Percentiles rank a stretch among this genome's conserved stretches.
Evolutionary conservation across 2,888 invertebrate species (phyloP).

Genomic region (Limnephilus rhombicus): DNA sequence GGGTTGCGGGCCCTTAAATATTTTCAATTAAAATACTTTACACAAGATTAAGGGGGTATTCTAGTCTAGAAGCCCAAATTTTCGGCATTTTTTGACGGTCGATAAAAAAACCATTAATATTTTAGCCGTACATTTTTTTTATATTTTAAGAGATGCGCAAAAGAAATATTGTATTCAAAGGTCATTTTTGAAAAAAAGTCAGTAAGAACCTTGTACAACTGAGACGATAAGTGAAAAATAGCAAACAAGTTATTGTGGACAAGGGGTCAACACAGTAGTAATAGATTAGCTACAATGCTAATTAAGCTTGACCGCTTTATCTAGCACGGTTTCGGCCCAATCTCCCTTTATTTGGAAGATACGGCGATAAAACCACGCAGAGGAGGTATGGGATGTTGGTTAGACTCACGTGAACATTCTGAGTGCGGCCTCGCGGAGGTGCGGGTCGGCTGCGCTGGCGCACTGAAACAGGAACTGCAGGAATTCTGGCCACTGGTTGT

Average conservation of each 20-base stretch:
- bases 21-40: too few relatives aligned
- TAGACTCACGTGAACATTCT: slow-evolving; percentile 91
- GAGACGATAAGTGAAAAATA: neutral
- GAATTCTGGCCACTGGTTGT: slow-evolving; percentile 98
- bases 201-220: too few relatives aligned
- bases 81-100: too few relatives aligned
- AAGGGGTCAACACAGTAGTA: slow-evolving; percentile 18
- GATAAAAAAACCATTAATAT: too few relatives aligned
- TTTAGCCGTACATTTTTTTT: too few relatives aligned
- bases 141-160: too few relatives aligned
- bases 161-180: too few relatives aligned
- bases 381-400: neutral
- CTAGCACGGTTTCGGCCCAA: slow-evolving; percentile 8
- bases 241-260: neutral
- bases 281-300: slow-evolving; percentile 8
- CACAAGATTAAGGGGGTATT: too few relatives aligned
- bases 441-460: slow-evolving; percentile 89
- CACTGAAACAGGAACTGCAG: slow-evolving; percentile 96
- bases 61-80: too few relatives aligned
- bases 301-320: slow-evolving; percentile 45
- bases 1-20: too few relatives aligned
- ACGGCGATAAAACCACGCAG: neutral
- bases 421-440: slow-evolving; percentile 94
- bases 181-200: too few relatives aligned
- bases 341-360: neutral